These are phyloP conservation scores for Labroides dimidiatus DNA, from an alignment of 2,797 vertebrate genomes.

Conservation along the genomic window DNA sequence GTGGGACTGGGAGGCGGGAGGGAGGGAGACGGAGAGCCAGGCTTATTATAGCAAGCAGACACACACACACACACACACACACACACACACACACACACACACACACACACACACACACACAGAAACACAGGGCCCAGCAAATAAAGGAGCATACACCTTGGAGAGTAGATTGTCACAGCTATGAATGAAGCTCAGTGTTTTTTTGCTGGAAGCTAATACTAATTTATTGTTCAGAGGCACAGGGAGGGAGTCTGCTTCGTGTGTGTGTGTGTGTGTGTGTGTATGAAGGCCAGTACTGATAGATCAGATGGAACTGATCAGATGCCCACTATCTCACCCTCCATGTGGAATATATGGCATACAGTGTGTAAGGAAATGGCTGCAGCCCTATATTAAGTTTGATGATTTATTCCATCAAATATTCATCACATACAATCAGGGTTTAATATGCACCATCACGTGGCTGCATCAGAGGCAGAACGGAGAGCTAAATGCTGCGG, in stretches of 20 bases:
- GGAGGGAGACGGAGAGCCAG: slow-evolving; percentile 64
- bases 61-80: slow-evolving; percentile 27
- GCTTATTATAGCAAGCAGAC: slow-evolving; percentile 79
- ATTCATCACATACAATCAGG: slow-evolving; percentile 70
- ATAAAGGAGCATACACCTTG: slow-evolving; percentile 73
- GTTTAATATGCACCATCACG: slow-evolving; percentile 66
- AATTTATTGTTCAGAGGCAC: slow-evolving; percentile 63
- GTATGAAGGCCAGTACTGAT: slow-evolving; percentile 24
- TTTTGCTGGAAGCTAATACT: slow-evolving; percentile 67
- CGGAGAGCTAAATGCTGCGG: slow-evolving; percentile 46
- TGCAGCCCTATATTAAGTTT: slow-evolving; percentile 72
- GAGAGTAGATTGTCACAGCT: slow-evolving; percentile 73
- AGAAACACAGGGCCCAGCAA: slow-evolving; percentile 60
- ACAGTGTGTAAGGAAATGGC: slow-evolving; percentile 47
- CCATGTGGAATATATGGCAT: slow-evolving; percentile 39
- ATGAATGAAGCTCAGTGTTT: slow-evolving; percentile 74
- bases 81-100: slow-evolving; percentile 27
- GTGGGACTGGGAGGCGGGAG: slow-evolving; percentile 77
- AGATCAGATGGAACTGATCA: slow-evolving; percentile 53
- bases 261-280: slow-evolving; percentile 11
- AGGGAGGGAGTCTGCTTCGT: slow-evolving; percentile 3
- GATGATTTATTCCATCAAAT: slow-evolving; percentile 77
- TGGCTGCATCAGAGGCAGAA: slow-evolving; percentile 33
- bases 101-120: slow-evolving; percentile 30
- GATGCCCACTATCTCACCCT: slow-evolving; percentile 38